Evolutionary conservation across 2,797 vertebrate genomes (phyloP).

Genomic region (Chiloscyllium punctatum): DNA sequence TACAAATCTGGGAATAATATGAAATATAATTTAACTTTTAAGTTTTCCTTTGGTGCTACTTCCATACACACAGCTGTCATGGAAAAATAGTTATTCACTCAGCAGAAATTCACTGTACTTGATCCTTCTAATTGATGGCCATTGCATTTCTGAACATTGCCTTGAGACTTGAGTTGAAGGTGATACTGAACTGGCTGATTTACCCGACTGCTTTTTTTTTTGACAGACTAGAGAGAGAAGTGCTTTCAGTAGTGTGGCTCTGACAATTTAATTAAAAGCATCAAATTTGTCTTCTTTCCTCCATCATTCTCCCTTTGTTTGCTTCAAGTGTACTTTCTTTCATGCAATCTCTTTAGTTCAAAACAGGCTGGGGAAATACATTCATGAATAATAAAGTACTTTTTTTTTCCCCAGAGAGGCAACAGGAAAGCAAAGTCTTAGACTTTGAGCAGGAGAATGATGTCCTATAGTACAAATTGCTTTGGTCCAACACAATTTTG

Average conservation of each 20-base stretch:
- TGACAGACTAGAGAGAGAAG: background rate
- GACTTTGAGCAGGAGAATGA: background rate
- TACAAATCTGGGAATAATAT: background rate
- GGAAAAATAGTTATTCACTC: background rate
- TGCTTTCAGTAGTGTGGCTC: background rate
- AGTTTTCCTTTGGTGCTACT: background rate
- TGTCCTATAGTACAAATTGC: background rate
- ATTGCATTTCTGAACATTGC: background rate
- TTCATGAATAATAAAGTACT: background rate
- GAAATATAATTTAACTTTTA: background rate
- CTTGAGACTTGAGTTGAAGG: background rate
- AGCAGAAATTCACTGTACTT: background rate
- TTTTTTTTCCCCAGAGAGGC: background rate
- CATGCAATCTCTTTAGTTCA: background rate
- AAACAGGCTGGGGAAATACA: background rate
- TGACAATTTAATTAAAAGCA: background rate
- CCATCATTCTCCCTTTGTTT: background rate
- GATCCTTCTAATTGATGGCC: background rate
- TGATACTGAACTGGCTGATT: background rate
- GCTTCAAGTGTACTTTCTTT: background rate
- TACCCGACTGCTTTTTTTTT: background rate
- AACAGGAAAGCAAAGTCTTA: background rate
- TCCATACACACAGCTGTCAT: background rate
- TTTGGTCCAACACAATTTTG: background rate
- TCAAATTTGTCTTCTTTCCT: too few relatives aligned